Percentiles rank a stretch among this genome's conserved stretches.
Conservation (phyloP, 2,888 invertebrate species). For the Agriopis marginaria region DNA sequence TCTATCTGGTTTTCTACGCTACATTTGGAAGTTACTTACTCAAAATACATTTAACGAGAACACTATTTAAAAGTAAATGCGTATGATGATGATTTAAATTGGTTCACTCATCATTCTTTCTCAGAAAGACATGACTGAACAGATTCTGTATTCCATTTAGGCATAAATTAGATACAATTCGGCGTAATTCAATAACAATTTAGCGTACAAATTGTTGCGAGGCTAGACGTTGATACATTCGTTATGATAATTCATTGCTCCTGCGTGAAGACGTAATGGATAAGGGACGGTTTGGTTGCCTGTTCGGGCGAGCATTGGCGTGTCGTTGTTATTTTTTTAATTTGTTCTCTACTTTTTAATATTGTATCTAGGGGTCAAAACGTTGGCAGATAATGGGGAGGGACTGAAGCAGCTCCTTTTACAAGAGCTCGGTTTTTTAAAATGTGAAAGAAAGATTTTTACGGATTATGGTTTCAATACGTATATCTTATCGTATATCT, state of each 20-base stretch:
- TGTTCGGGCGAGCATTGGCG: slow-evolving; percentile 8
- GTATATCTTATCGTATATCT: too few relatives aligned
- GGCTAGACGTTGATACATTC: slow-evolving; percentile 57
- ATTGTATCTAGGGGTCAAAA: too few relatives aligned
- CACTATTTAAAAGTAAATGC: background rate
- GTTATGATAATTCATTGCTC: slow-evolving; percentile 61
- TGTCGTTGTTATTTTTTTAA: background rate
- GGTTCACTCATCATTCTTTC: slow-evolving; percentile 6
- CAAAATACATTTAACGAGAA: background rate
- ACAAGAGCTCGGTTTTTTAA: too few relatives aligned
- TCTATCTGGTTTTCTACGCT: too few relatives aligned
- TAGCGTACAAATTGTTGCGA: slow-evolving; percentile 44
- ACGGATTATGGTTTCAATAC: too few relatives aligned
- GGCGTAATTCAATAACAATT: slow-evolving; percentile 47
- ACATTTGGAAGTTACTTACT: too few relatives aligned
- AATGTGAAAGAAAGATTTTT: too few relatives aligned
- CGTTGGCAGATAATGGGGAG: too few relatives aligned
- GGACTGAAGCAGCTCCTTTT: too few relatives aligned
- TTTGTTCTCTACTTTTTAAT: too few relatives aligned
- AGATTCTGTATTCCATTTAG: slow-evolving; percentile 35
- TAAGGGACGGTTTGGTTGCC: slow-evolving; percentile 12
- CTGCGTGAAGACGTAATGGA: slow-evolving; percentile 41
- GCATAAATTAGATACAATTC: slow-evolving; percentile 40
- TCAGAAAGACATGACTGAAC: slow-evolving; percentile 35
- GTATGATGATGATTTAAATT: background rate